Base-by-base conservation (phyloP, 2,888 invertebrate genomes). In the Callimorpha dominula region DNA sequence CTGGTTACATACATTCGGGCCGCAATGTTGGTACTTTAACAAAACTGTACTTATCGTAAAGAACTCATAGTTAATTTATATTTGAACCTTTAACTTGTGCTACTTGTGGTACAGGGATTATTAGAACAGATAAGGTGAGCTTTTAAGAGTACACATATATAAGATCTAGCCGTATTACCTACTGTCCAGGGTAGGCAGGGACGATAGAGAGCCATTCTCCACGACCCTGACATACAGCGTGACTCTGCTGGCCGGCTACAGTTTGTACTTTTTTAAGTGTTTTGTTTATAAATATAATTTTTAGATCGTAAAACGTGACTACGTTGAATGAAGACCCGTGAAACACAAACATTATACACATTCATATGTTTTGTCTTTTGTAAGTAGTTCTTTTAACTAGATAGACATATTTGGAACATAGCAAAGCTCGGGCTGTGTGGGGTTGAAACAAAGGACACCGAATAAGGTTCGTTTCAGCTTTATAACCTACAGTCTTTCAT, bases 291-390 rank as follows among this genome's bases (percentile, higher is more conserved):
- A 62, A 49, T 57, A 60, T 60, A 67, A 71, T 67, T 62, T 62
- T 50, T 49, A 60, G 63, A 17, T 43, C 66, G 54, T 72, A 68
- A 71, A 72, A 54, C 62, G 71, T 71, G 71, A 72, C 63, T 67
- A 40, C 42, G 62, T 63, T 62, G 43, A 31, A 49, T 46, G 57
- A 40, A 42, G 20, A 43, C 50, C 43, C n/a, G 42, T 17, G 50
- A 15, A n/a, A 57, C 31, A 57, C 65, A 70, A n/a, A 64, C 52
- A 6, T 20, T 46, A 49, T 9, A 68, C 46, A 31, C 60, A 17
- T 62, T n/a, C 31, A 1, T 3, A 50, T 42, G 42, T 17, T 68
- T 7, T 31, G 46, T 65, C 65, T 65, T 65, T 65, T 50, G 17
- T 20, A 31, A 65, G 49, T 49, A 46, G 46, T 65, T n/a, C n/a